Evolutionary conservation across 2,113 vertebrate species (phyloP).

Genomic region (Ageneiosus marmoratus): DNA sequence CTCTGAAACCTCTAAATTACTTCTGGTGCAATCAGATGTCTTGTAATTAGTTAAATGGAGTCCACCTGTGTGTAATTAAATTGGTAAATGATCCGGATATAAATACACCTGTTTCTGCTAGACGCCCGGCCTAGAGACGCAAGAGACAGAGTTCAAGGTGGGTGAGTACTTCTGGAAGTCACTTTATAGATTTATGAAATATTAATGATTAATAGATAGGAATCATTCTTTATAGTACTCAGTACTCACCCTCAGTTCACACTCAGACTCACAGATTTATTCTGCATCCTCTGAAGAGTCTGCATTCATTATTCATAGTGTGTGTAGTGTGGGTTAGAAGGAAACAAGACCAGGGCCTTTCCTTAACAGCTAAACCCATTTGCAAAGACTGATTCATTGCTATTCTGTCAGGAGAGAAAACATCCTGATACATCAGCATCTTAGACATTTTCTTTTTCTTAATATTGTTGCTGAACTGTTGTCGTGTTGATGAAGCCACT

Average conservation of each 20-base stretch:
- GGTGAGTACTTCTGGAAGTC: neutral
- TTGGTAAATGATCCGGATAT: neutral
- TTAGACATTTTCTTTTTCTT: neutral
- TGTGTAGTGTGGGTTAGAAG: neutral
- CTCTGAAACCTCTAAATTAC: neutral
- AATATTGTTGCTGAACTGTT: neutral
- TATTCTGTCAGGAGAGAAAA: conserved; percentile 8
- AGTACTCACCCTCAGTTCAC: neutral
- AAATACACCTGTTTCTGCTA: neutral
- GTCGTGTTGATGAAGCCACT: neutral
- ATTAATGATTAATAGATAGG: neutral
- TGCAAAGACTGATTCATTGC: conserved; percentile 1
- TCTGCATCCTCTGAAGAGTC: neutral
- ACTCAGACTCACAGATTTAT: conserved; percentile 12
- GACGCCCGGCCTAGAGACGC: neutral
- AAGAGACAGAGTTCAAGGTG: neutral
- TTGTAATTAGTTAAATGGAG: neutral
- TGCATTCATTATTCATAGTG: conserved; percentile 37
- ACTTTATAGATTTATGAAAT: neutral
- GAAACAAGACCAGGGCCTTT: neutral
- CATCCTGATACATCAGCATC: neutral
- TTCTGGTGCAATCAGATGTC: neutral
- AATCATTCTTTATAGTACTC: conserved; percentile 15
- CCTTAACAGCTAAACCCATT: conserved; percentile 20
- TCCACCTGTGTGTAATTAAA: neutral